phyloP scores from a whole-genome alignment of 2,113 vertebrate genomes.

The Chamaea fasciata region DNA sequence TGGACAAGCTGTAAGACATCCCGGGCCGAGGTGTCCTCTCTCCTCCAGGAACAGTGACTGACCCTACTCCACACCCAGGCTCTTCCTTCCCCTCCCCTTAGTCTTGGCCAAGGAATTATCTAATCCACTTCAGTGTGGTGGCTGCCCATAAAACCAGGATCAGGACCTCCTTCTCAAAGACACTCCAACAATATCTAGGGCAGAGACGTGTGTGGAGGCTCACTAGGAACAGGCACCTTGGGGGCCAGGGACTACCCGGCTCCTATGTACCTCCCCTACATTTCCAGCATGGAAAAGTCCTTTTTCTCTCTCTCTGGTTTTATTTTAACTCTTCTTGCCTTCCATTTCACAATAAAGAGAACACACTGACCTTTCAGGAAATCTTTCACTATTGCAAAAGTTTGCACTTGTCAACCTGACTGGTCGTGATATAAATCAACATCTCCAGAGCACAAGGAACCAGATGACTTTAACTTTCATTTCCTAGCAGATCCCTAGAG shows the following conservation, averaged over 20 bases:
- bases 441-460: not conserved
- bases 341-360: not conserved
- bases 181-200: not conserved
- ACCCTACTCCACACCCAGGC: not conserved
- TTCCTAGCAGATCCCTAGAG: conserved; percentile 36
- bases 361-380: not conserved
- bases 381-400: not conserved
- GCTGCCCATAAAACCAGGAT: not conserved
- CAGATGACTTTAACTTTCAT: conserved; percentile 33
- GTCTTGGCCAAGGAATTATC: not conserved
- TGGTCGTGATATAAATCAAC: not conserved
- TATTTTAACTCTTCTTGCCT: not conserved
- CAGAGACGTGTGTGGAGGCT: not conserved
- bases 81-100: not conserved
- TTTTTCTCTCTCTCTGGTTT: not conserved
- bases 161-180: not conserved
- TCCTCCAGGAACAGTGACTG: fast-evolving
- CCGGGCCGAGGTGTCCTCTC: fast-evolving
- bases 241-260: not conserved
- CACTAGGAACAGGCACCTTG: fast-evolving
- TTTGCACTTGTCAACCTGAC: not conserved
- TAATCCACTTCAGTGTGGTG: fast-evolving
- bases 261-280: not conserved
- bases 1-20: not conserved
- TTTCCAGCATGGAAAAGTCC: not conserved